These are phyloP conservation scores for Falco novaeseelandiae DNA, from an alignment of 2,797 vertebrate species.

Conservation along the genomic window DNA sequence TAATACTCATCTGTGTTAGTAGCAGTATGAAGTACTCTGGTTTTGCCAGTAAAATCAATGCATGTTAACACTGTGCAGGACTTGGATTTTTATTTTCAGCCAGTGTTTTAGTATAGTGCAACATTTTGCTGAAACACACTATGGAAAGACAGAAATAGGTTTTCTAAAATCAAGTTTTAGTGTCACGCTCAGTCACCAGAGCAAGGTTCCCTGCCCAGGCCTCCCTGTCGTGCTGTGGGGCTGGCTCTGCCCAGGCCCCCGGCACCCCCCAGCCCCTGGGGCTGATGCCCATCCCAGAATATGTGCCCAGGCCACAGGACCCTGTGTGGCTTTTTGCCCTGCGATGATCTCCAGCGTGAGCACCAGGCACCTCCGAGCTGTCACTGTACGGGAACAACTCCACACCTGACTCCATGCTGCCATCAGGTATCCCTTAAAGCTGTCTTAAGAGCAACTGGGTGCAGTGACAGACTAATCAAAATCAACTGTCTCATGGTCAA, in stretches of 20 bases:
- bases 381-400: accelerated
- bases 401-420: accelerated
- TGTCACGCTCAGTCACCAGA: accelerated
- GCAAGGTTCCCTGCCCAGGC: background rate
- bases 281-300: accelerated
- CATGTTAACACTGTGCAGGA: background rate
- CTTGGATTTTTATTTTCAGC: background rate
- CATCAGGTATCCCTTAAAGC: background rate
- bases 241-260: background rate
- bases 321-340: background rate
- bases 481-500: accelerated
- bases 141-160: background rate
- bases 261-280: accelerated
- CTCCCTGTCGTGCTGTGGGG: no score
- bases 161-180: background rate
- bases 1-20: background rate
- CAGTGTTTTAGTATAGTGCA: background rate
- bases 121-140: background rate
- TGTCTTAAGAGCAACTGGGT: background rate
- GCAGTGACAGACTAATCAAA: background rate
- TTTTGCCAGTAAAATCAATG: background rate
- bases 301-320: background rate
- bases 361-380: accelerated
- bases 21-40: background rate
- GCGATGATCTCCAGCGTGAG: accelerated